Evolutionary conservation across 2,888 invertebrate genomes (phyloP).

Genomic region (Nasonovia ribisnigri): DNA sequence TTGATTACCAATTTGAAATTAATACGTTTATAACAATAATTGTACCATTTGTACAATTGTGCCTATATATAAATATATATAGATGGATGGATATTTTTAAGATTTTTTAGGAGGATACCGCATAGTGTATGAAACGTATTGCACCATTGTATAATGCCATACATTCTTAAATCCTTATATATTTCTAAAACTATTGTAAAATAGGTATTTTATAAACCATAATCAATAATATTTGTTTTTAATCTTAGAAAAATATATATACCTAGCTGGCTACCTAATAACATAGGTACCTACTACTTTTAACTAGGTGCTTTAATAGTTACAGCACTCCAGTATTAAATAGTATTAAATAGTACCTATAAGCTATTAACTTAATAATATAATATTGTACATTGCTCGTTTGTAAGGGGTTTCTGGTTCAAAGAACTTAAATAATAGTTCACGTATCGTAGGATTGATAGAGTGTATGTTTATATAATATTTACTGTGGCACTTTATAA

Average conservation of each 20-base stretch:
- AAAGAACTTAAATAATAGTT: background rate
- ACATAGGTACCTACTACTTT: background rate
- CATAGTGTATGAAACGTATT: background rate
- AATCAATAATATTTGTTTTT: background rate
- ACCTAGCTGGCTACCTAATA: background rate
- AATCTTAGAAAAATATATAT: background rate
- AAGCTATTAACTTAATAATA: background rate
- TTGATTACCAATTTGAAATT: background rate
- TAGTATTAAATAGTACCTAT: too few relatives aligned
- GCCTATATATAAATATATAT: too few relatives aligned
- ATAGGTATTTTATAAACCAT: background rate
- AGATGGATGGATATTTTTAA: too few relatives aligned
- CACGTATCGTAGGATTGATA: background rate
- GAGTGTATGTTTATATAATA: background rate
- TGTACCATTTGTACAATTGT: too few relatives aligned
- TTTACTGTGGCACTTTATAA: background rate
- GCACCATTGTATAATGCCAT: background rate
- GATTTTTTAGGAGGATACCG: too few relatives aligned
- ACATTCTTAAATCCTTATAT: too few relatives aligned
- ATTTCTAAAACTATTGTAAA: background rate
- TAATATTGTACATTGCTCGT: background rate
- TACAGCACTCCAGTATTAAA: background rate
- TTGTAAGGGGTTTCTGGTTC: background rate
- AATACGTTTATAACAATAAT: too few relatives aligned
- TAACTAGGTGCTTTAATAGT: background rate